Percentiles rank a stretch among this genome's conserved stretches.
These are phyloP conservation scores for Eulemur rufifrons DNA, from an alignment of 2,113 vertebrate species.

Conservation along the genomic window DNA sequence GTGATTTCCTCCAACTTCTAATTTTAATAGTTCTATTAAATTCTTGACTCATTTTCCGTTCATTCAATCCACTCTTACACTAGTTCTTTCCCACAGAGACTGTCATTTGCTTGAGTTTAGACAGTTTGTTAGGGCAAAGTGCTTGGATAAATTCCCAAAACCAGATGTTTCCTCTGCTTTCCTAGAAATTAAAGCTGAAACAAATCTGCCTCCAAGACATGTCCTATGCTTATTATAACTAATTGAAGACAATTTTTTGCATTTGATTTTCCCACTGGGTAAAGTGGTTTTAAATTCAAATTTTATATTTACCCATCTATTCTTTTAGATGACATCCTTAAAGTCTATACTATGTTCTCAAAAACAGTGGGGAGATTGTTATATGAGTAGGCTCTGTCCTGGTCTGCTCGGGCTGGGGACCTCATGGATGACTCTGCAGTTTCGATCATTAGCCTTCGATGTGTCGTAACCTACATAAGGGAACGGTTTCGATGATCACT, in stretches of 20 bases:
- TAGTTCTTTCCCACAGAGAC: background rate
- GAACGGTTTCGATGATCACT: background rate
- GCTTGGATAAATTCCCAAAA: background rate
- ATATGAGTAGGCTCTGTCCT: background rate
- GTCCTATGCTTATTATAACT: background rate
- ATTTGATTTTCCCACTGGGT: background rate
- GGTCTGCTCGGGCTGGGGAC: background rate
- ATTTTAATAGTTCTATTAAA: slow-evolving; percentile 19
- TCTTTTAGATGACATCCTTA: background rate
- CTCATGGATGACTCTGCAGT: background rate
- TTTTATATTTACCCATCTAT: background rate
- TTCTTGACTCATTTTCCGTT: background rate
- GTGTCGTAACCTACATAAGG: background rate
- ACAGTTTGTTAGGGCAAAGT: background rate
- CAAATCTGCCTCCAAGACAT: background rate
- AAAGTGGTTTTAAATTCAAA: background rate
- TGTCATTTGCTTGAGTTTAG: background rate
- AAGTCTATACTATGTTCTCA: background rate
- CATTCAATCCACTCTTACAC: background rate
- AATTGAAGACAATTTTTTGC: background rate
- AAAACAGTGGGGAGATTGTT: background rate
- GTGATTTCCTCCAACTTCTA: background rate
- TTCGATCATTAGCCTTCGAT: background rate
- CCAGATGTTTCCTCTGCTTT: slow-evolving; percentile 21
- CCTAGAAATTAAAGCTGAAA: slow-evolving; percentile 18